Percentiles rank a stretch among this genome's conserved stretches.
phyloP scores from a whole-genome alignment of 92 coral and sea anemone species.

The Heteractis magnifica region DNA sequence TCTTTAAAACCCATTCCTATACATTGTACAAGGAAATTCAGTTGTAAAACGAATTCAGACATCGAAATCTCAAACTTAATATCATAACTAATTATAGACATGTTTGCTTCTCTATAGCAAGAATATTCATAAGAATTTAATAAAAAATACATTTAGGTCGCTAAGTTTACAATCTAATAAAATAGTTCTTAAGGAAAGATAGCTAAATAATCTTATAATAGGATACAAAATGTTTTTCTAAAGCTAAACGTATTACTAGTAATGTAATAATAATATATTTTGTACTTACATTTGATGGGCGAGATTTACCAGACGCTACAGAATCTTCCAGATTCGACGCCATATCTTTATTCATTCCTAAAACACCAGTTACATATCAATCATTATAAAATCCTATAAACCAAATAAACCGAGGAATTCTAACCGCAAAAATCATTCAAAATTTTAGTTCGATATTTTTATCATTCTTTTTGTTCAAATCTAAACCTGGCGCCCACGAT shows the following conservation, averaged over 20 bases:
- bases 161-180: too few relatives aligned
- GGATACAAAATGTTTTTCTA: neutral
- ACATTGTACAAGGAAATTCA: too few relatives aligned
- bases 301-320: conserved; percentile 35
- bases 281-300: conserved; percentile 49
- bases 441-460: neutral
- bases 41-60: too few relatives aligned
- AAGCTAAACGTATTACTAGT: neutral
- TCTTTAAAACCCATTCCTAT: too few relatives aligned
- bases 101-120: too few relatives aligned
- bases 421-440: neutral
- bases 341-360: conserved; percentile 4
- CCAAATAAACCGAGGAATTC: neutral
- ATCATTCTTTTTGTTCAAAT: neutral
- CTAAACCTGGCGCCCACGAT: neutral
- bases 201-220: too few relatives aligned
- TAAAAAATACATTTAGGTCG: too few relatives aligned
- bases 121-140: too few relatives aligned
- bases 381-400: neutral
- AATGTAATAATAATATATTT: neutral
- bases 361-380: neutral
- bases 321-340: conserved; percentile 14
- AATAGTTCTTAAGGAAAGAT: too few relatives aligned
- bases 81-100: too few relatives aligned
- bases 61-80: too few relatives aligned